Percentiles rank a stretch among this genome's conserved stretches.
Conservation (phyloP, 2,113 vertebrate genomes). For the Raphicerus campestris region DNA sequence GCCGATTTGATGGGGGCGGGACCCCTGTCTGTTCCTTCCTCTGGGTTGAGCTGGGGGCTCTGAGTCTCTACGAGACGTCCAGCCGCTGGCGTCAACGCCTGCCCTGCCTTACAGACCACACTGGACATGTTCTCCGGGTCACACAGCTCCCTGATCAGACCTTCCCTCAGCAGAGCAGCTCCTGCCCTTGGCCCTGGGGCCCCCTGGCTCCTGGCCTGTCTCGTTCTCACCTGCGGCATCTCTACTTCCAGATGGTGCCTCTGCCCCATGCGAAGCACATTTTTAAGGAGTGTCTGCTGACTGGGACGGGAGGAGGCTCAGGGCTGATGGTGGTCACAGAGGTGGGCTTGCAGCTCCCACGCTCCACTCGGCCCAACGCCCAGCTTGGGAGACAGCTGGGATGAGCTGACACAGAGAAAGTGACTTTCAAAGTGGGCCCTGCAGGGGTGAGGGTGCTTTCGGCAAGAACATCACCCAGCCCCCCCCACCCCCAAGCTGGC, state of each 20-base stretch:
- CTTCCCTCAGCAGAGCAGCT: accelerated
- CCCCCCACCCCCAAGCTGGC: not conserved
- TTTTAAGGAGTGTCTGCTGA: not conserved
- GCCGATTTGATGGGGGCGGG: not conserved
- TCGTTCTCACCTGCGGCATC: not conserved
- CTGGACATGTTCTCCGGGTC: not conserved
- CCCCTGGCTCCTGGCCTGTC: not conserved
- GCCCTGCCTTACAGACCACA: not conserved
- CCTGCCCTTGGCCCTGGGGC: not conserved
- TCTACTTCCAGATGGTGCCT: not conserved
- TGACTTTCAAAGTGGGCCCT: not conserved
- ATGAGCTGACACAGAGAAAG: not conserved
- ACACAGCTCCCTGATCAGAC: not conserved
- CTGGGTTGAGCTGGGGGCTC: not conserved
- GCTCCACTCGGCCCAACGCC: not conserved
- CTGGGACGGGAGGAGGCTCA: not conserved
- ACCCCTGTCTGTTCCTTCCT: not conserved
- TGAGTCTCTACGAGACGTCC: accelerated
- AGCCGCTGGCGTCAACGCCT: not conserved
- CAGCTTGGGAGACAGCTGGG: not conserved
- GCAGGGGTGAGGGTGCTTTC: not conserved
- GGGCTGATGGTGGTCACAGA: not conserved
- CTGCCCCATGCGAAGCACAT: not conserved
- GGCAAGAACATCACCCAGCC: not conserved
- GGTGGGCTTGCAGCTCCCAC: not conserved